These are phyloP conservation scores for Nesogale talazaci DNA, from an alignment of 2,113 vertebrate genomes.

Conservation along the genomic window DNA sequence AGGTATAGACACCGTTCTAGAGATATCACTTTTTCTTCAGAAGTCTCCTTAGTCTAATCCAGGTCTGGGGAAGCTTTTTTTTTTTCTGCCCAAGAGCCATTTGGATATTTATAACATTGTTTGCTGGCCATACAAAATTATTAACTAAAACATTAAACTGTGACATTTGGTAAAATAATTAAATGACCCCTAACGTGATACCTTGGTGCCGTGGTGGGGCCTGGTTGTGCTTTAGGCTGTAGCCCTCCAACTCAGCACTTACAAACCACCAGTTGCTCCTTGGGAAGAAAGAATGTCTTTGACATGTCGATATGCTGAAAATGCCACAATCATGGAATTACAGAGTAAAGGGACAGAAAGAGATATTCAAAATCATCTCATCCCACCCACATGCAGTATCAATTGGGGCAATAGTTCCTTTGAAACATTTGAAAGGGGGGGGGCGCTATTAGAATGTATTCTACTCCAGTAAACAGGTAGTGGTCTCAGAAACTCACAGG, in stretches of 20 bases:
- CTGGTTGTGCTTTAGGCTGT: too few species aligned
- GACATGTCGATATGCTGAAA: constrained; percentile 32
- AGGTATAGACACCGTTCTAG: background rate
- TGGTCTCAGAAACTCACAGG: too few species aligned
- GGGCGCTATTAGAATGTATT: background rate
- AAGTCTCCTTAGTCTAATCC: background rate
- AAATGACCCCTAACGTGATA: too few species aligned
- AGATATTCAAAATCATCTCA: constrained; percentile 21
- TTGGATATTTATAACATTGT: too few species aligned
- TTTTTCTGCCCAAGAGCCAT: too few species aligned
- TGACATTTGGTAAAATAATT: too few species aligned
- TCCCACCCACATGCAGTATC: background rate
- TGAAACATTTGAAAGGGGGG: constrained; percentile 28
- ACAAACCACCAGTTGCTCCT: background rate
- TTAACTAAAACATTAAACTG: too few species aligned
- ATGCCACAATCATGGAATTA: constrained; percentile 1
- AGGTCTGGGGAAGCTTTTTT: too few species aligned
- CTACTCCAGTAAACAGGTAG: too few species aligned
- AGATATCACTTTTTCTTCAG: background rate
- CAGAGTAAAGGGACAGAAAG: background rate
- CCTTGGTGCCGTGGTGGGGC: too few species aligned
- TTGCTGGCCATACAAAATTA: too few species aligned
- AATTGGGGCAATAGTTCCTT: background rate
- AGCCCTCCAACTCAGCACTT: too few species aligned
- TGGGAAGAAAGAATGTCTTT: background rate